These are phyloP conservation scores for Phrynocephalus guinanensis DNA, from an alignment of 2,797 vertebrate genomes.

Conservation along the genomic window DNA sequence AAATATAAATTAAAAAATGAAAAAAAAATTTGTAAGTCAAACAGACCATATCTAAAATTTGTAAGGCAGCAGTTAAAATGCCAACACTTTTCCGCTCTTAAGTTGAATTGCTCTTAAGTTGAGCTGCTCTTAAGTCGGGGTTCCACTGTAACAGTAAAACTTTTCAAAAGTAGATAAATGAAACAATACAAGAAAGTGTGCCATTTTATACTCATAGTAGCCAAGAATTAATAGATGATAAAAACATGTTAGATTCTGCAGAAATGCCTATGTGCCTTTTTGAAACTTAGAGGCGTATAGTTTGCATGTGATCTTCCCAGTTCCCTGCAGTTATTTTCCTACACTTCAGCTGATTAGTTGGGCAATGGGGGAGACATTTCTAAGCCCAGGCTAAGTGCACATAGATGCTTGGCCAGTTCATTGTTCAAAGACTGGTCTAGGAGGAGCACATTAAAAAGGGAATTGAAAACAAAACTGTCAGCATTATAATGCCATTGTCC, in stretches of 20 bases:
- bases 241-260: not conserved
- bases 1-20: too few species aligned
- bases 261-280: not conserved
- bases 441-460: not conserved
- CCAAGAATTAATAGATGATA: not conserved
- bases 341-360: not conserved
- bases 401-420: too few species aligned
- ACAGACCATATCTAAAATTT: too few species aligned
- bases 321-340: not conserved
- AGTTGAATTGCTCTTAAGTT: too few species aligned
- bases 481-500: too few species aligned
- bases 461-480: too few species aligned
- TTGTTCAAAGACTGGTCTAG: too few species aligned
- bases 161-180: not conserved
- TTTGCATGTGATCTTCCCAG: not conserved
- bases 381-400: too few species aligned
- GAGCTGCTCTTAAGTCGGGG: too few species aligned
- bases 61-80: too few species aligned
- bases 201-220: not conserved
- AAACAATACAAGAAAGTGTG: not conserved
- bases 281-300: not conserved
- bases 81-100: too few species aligned
- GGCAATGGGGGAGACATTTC: not conserved
- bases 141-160: not conserved
- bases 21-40: too few species aligned